Conservation (phyloP, 37 sponge, comb jelly and placozoan genomes). For the Agelas oroides region DNA sequence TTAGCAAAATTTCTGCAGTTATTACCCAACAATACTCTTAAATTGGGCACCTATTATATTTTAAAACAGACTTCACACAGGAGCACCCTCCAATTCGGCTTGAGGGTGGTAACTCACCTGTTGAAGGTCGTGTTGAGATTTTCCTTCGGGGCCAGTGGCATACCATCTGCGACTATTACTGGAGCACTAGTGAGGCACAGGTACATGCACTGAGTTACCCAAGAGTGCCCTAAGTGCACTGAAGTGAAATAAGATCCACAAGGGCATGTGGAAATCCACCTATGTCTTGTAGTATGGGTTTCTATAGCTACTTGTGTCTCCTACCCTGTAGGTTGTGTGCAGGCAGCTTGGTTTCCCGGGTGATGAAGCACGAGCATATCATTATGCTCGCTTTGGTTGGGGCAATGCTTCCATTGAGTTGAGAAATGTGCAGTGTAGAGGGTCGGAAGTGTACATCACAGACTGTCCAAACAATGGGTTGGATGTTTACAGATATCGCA, state of each 20-base stretch:
- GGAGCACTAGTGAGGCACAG: conserved; percentile 5
- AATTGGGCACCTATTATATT: no score
- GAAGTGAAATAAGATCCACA: conserved; percentile 8
- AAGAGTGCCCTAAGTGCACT: no score
- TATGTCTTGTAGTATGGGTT: neutral
- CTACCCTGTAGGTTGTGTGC: conserved; percentile 45
- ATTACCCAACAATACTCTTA: no score
- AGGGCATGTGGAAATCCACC: conserved; percentile 9
- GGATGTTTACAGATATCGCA: conserved; percentile 52
- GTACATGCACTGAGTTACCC: conserved; percentile 1
- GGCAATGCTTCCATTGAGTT: conserved; percentile 62
- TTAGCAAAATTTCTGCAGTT: no score
- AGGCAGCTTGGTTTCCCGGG: conserved; percentile 53
- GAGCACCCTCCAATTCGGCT: conserved; percentile 38
- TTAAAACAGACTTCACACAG: no score
- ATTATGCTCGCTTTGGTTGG: conserved; percentile 54
- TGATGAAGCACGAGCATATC: conserved; percentile 5
- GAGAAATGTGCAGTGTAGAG: conserved; percentile 66
- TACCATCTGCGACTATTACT: conserved; percentile 49
- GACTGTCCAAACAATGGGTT: conserved; percentile 50
- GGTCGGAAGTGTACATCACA: conserved; percentile 31
- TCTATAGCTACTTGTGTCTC: no score
- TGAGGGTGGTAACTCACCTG: neutral
- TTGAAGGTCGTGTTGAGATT: conserved; percentile 63
- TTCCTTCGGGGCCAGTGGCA: conserved; percentile 45